These are phyloP conservation scores for Scotopteryx bipunctaria DNA, from an alignment of 2,888 invertebrate species.

Conservation along the genomic window DNA sequence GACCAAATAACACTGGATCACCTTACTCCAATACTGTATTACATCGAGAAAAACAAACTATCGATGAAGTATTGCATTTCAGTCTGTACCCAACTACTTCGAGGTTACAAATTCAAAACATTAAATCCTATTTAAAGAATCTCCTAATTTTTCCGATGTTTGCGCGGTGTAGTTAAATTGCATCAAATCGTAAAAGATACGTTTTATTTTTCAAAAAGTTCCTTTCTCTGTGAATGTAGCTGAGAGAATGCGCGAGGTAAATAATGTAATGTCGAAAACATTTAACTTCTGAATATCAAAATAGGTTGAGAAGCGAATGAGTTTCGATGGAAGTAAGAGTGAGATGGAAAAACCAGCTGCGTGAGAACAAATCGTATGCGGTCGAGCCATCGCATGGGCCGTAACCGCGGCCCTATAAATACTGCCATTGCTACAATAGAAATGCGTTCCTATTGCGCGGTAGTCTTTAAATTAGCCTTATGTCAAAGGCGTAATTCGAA, in stretches of 20 bases:
- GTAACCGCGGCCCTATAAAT: slow-evolving; percentile 56
- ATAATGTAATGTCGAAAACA: slow-evolving; percentile 53
- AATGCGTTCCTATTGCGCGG: slow-evolving; percentile 54
- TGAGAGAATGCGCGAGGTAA: slow-evolving; percentile 40
- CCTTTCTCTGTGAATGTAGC: slow-evolving; percentile 16
- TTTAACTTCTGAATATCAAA: slow-evolving; percentile 50
- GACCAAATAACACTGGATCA: slow-evolving; percentile 75
- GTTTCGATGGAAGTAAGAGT: slow-evolving; percentile 46
- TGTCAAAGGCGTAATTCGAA: slow-evolving; percentile 47
- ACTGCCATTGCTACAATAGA: slow-evolving; percentile 53
- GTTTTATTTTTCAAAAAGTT: background rate
- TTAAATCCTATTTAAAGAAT: slow-evolving; percentile 13
- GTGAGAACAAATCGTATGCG: slow-evolving; percentile 70
- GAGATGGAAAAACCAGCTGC: slow-evolving; percentile 61
- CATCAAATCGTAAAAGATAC: background rate
- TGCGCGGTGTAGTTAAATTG: background rate
- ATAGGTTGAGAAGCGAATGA: slow-evolving; percentile 49
- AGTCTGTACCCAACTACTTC: slow-evolving; percentile 47
- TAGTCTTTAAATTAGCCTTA: slow-evolving; percentile 57
- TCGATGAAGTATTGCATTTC: slow-evolving; percentile 57
- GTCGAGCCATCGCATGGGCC: slow-evolving; percentile 58
- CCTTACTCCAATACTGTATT: slow-evolving; percentile 62
- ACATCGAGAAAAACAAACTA: slow-evolving; percentile 57
- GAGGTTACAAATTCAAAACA: slow-evolving; percentile 43
- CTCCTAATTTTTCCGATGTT: slow-evolving; percentile 10